Conservation (phyloP, 2,888 invertebrate species). For the Drosophila nr. perissopoda region DNA sequence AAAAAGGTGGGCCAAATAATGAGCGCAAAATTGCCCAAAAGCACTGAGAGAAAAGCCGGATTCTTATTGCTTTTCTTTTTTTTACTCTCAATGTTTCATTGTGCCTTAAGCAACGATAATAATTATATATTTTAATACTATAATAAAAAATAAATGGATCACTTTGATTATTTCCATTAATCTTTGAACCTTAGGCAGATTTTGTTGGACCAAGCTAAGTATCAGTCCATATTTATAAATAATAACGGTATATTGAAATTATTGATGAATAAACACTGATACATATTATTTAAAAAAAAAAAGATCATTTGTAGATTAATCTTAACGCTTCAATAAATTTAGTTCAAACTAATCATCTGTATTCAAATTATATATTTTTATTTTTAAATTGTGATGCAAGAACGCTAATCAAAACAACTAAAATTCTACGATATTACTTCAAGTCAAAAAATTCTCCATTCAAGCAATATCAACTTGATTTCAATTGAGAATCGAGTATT, state of each 20-base stretch:
- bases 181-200: too few species aligned
- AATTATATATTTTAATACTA: background rate
- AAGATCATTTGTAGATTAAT: too few species aligned
- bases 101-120: too few species aligned
- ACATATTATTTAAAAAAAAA: too few species aligned
- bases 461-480: background rate
- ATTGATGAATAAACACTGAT: too few species aligned
- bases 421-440: background rate
- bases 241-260: too few species aligned
- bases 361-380: background rate
- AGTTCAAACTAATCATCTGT: background rate
- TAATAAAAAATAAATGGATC: background rate
- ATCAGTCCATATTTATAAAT: too few species aligned
- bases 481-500: background rate
- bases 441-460: background rate
- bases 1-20: slow-evolving; percentile 31
- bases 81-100: background rate
- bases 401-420: background rate
- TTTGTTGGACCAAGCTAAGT: too few species aligned
- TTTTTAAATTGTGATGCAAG: background rate
- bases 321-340: background rate
- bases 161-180: too few species aligned
- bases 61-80: background rate
- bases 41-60: background rate
- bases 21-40: slow-evolving; percentile 12